These are phyloP conservation scores for Netelia virgata DNA, from an alignment of 2,888 invertebrate genomes.

Conservation along the genomic window DNA sequence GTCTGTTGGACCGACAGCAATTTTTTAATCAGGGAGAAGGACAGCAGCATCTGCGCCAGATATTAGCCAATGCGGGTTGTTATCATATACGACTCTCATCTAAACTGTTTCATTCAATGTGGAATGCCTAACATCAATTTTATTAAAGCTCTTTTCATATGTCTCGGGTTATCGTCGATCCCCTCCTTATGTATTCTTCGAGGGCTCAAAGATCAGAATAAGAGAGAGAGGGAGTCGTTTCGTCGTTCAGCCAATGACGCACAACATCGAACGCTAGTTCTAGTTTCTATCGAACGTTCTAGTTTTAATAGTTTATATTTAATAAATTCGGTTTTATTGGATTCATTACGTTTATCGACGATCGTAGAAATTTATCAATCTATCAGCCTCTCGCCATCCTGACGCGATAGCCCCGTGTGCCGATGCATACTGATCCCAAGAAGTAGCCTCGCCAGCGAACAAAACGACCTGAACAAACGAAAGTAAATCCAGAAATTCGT, in stretches of 20 bases:
- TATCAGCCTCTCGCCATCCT: background rate
- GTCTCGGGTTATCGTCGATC: slow-evolving; percentile 39
- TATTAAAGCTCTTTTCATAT: slow-evolving; percentile 27
- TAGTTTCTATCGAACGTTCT: too few relatives aligned
- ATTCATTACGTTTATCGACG: too few relatives aligned
- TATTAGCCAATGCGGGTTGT: background rate
- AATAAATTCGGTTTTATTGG: too few relatives aligned
- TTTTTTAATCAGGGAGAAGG: slow-evolving; percentile 28
- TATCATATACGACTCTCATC: background rate
- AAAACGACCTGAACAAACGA: background rate
- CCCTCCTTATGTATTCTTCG: background rate
- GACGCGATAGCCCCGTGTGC: background rate
- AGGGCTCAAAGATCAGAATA: background rate
- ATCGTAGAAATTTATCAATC: slow-evolving; percentile 1
- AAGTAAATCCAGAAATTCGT: background rate
- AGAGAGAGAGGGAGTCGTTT: background rate
- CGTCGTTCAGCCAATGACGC: slow-evolving; percentile 7
- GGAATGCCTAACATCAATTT: background rate
- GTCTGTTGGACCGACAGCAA: background rate
- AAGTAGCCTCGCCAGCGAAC: background rate
- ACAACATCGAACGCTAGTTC: background rate
- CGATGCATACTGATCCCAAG: background rate
- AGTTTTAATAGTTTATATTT: background rate
- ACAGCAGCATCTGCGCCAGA: slow-evolving; percentile 11
- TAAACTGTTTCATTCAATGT: slow-evolving; percentile 27